Conservation (phyloP, 2,113 vertebrate genomes). For the Redunca redunca region DNA sequence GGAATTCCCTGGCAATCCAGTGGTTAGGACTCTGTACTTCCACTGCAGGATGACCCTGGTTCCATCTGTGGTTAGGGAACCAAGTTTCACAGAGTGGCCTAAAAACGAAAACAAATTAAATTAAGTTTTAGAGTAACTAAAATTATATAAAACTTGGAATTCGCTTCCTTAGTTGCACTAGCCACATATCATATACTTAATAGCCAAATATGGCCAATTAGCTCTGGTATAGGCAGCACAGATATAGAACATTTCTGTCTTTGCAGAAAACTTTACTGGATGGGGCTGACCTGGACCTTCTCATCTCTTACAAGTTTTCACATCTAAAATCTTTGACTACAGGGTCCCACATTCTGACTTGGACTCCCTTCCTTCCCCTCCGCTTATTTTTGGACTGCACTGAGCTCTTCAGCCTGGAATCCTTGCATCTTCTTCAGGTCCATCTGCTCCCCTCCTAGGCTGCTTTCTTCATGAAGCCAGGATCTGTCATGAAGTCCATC, state of each 20-base stretch:
- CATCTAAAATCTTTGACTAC: background rate
- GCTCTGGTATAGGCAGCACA: background rate
- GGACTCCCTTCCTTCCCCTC: background rate
- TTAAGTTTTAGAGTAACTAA: background rate
- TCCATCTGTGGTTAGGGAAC: background rate
- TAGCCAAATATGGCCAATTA: background rate
- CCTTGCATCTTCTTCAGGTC: background rate
- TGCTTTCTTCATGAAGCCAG: background rate
- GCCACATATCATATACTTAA: background rate
- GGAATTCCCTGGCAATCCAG: background rate
- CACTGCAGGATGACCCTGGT: background rate
- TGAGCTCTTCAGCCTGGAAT: background rate
- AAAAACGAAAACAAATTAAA: background rate
- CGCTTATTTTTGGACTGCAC: background rate
- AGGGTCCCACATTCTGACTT: background rate
- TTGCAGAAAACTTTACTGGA: background rate
- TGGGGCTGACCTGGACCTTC: background rate
- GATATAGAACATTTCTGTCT: background rate
- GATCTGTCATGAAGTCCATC: background rate
- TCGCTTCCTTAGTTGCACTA: background rate
- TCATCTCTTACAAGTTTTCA: background rate
- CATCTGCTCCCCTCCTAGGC: background rate
- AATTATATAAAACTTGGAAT: background rate
- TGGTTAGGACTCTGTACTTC: background rate
- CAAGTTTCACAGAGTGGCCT: background rate